Conservation (phyloP, 2,888 invertebrate genomes). For the Tanypteryx hageni region DNA sequence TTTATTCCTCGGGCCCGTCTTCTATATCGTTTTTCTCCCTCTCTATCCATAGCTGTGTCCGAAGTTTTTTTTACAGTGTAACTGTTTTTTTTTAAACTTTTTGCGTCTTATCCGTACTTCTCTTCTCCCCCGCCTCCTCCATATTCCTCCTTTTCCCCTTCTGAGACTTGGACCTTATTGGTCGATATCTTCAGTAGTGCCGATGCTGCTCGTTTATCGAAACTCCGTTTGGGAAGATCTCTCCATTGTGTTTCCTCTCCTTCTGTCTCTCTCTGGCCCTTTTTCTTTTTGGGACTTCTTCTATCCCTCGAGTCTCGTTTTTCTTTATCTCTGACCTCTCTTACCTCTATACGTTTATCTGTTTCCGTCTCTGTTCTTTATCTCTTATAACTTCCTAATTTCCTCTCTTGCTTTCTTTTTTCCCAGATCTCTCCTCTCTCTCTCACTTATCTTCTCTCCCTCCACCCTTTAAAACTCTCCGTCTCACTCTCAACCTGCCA, state of each 20-base stretch:
- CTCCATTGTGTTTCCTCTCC: background rate
- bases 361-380: background rate
- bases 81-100: background rate
- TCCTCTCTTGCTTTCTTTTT: background rate
- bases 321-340: background rate
- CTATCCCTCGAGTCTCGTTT: background rate
- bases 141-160: background rate
- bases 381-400: background rate
- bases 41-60: background rate
- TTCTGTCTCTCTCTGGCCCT: background rate
- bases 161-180: background rate
- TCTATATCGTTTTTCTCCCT: background rate
- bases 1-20: background rate
- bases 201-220: background rate
- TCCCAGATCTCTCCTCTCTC: background rate
- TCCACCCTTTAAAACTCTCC: background rate
- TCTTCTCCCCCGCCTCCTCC: background rate
- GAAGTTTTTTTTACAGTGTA: background rate
- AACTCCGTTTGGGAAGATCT: slow-evolving; percentile 14
- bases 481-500: background rate
- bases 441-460: background rate
- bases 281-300: background rate
- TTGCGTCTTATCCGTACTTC: background rate
- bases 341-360: background rate
- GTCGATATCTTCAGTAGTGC: slow-evolving; percentile 2